phyloP scores from a whole-genome alignment of 2,888 invertebrate genomes.

The Antheraea yamamai region DNA sequence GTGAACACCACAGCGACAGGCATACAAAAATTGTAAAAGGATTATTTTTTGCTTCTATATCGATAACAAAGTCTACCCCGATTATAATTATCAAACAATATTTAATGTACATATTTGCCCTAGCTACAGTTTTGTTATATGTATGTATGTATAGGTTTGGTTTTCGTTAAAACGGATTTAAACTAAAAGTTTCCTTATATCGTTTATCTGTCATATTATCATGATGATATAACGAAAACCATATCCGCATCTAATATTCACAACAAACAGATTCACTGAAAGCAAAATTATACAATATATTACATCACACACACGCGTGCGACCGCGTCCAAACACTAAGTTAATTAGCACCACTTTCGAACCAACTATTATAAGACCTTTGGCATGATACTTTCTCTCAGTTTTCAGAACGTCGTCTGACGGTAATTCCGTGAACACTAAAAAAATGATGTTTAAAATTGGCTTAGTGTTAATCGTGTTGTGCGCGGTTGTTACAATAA shows the following conservation, averaged over 20 bases:
- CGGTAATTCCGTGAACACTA: neutral
- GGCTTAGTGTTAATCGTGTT: conserved; percentile 34
- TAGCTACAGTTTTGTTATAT: too few species aligned
- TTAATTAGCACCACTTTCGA: conserved; percentile 73
- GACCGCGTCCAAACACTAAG: conserved; percentile 52
- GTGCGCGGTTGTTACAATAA: conserved; percentile 44
- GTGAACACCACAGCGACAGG: too few species aligned
- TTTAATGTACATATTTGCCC: too few species aligned
- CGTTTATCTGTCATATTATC: neutral
- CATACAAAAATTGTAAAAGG: too few species aligned
- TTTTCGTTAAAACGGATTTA: neutral
- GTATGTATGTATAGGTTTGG: too few species aligned
- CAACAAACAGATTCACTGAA: conserved; percentile 33
- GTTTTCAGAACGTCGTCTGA: conserved; percentile 43
- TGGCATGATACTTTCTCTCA: conserved; percentile 56
- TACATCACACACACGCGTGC: conserved; percentile 36
- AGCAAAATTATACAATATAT: conserved; percentile 36
- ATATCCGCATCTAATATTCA: conserved; percentile 16
- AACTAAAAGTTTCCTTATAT: neutral
- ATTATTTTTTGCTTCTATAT: too few species aligned
- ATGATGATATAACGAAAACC: conserved; percentile 19
- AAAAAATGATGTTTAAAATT: conserved; percentile 22
- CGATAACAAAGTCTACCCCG: too few species aligned
- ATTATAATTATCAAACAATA: too few species aligned
- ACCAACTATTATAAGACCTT: conserved; percentile 66